Conservation (phyloP, 2,888 invertebrate genomes). For the Nemotelus nigrinus region DNA sequence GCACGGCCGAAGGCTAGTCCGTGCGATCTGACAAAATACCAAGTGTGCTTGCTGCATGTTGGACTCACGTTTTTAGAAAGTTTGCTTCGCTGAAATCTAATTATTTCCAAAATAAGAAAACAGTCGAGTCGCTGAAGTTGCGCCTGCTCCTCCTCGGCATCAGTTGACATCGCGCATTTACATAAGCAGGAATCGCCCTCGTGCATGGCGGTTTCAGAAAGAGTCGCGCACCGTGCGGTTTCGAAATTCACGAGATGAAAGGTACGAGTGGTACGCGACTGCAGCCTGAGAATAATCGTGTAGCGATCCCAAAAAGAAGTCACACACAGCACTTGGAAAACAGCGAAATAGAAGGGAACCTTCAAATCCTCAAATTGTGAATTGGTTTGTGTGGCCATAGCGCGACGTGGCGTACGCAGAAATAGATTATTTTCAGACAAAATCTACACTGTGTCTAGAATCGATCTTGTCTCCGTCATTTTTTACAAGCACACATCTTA, state of each 20-base stretch:
- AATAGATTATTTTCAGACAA: slow-evolving; percentile 25
- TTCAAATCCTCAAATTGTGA: slow-evolving; percentile 16
- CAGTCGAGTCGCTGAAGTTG: neutral
- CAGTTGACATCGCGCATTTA: slow-evolving; percentile 1
- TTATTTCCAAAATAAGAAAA: slow-evolving; percentile 29
- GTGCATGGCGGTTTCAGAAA: neutral
- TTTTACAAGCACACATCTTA: slow-evolving; percentile 10
- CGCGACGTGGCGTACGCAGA: slow-evolving; percentile 24
- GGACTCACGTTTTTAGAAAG: neutral
- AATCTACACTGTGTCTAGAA: slow-evolving; percentile 28
- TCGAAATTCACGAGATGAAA: neutral
- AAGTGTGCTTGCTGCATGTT: neutral
- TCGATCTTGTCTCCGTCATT: slow-evolving; percentile 24
- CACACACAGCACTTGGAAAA: slow-evolving; percentile 9
- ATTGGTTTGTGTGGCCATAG: neutral
- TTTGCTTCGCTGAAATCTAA: slow-evolving; percentile 11
- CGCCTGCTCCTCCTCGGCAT: slow-evolving; percentile 1
- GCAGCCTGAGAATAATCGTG: slow-evolving; percentile 4
- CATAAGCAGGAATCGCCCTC: neutral
- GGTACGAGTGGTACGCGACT: slow-evolving; percentile 1
- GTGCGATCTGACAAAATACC: slow-evolving; percentile 22
- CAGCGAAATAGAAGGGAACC: neutral
- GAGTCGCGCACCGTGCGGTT: neutral
- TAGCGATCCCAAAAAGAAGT: slow-evolving; percentile 5
- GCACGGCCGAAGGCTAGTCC: neutral